Percentiles rank a stretch among this genome's conserved stretches.
Conservation (phyloP, 2,888 invertebrate genomes). For the Aphrophora alni region DNA sequence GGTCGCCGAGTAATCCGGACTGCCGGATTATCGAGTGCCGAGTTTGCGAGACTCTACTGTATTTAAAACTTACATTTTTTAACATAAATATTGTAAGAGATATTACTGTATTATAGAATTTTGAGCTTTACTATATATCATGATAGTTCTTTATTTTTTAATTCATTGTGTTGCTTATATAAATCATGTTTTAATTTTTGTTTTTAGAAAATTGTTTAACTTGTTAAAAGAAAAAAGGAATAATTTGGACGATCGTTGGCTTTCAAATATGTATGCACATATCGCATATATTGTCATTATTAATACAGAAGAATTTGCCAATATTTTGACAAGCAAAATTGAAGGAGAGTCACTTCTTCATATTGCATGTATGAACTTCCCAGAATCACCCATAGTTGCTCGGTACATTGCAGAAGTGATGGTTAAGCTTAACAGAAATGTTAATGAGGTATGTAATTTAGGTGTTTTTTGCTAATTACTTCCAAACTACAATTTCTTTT, state of each 20-base stretch:
- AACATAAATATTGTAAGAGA: no score
- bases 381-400: not conserved
- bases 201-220: not conserved
- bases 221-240: not conserved
- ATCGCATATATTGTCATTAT: not conserved
- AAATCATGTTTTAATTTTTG: no score
- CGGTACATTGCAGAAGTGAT: not conserved
- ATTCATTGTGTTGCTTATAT: no score
- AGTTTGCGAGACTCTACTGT: no score
- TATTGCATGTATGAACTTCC: not conserved
- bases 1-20: no score
- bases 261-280: not conserved
- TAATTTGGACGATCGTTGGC: not conserved
- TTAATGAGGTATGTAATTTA: not conserved
- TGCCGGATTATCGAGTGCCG: no score
- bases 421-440: not conserved
- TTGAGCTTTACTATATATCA: no score
- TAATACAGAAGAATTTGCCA: not conserved
- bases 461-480: no score
- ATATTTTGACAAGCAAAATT: not conserved
- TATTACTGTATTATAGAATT: no score
- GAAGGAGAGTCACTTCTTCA: not conserved
- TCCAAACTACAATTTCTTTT: no score
- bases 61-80: no score
- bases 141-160: no score